These are phyloP conservation scores for Agapornis roseicollis DNA, from an alignment of 2,113 vertebrate genomes.

Conservation along the genomic window DNA sequence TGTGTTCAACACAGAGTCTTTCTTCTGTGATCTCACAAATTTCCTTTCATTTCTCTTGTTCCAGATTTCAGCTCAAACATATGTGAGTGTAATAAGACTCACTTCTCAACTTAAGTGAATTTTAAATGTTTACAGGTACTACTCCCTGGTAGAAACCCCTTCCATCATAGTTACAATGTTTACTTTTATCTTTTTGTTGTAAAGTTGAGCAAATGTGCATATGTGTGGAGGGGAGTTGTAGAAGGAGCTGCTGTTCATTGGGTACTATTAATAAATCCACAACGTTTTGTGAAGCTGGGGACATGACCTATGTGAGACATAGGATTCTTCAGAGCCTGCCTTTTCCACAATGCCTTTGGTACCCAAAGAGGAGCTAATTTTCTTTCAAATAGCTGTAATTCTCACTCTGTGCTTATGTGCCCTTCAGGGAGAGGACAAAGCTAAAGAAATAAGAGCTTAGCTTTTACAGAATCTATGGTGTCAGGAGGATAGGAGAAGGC, in stretches of 20 bases:
- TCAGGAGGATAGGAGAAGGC: neutral
- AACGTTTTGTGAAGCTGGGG: neutral
- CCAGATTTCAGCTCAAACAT: neutral
- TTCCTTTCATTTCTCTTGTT: neutral
- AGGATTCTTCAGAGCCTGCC: neutral
- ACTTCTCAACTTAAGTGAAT: neutral
- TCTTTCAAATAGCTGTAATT: neutral
- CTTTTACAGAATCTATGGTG: neutral
- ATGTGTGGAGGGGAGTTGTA: neutral
- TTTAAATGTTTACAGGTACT: neutral
- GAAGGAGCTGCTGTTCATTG: neutral
- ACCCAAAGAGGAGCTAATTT: neutral
- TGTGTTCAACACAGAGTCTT: neutral
- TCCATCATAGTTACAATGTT: neutral
- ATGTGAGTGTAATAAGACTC: neutral
- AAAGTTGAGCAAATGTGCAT: neutral
- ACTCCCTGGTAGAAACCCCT: neutral
- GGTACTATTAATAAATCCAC: neutral
- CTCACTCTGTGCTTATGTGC: neutral
- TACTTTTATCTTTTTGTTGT: neutral
- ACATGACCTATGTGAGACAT: neutral
- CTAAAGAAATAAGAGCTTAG: neutral
- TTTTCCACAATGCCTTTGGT: neutral
- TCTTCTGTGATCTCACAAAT: neutral
- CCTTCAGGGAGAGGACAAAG: slow-evolving; percentile 25